phyloP scores from a whole-genome alignment of 2,797 vertebrate species.

The Acanthornis magna region DNA sequence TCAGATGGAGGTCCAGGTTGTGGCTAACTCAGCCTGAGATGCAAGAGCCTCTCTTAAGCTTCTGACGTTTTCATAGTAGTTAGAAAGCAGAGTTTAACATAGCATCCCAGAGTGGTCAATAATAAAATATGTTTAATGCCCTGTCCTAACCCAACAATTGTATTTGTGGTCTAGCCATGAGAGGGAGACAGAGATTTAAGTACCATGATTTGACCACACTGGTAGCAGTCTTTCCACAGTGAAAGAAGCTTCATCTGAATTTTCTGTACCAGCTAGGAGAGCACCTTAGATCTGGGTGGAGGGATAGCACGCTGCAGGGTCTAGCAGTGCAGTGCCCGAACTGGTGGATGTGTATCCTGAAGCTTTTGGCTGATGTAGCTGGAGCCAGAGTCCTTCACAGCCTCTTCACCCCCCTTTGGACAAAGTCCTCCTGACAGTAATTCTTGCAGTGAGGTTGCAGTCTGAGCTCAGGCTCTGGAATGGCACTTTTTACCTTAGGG shows the following conservation, averaged over 20 bases:
- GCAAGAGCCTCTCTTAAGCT: neutral
- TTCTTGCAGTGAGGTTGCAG: neutral
- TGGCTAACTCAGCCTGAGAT: neutral
- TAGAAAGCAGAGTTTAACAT: neutral
- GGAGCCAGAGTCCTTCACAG: neutral
- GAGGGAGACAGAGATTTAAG: conserved; percentile 41
- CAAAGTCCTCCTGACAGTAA: neutral
- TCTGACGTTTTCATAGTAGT: neutral
- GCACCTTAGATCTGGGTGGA: neutral
- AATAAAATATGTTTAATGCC: neutral
- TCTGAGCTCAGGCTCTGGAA: neutral
- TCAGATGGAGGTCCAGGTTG: neutral
- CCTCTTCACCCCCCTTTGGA: neutral
- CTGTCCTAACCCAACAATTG: neutral
- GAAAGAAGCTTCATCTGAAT: neutral
- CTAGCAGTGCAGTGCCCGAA: neutral
- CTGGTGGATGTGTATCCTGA: neutral
- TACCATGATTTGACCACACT: neutral
- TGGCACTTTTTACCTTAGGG: neutral
- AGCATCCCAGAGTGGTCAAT: neutral
- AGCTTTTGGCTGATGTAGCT: neutral
- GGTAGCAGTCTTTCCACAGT: neutral
- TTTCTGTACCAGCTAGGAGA: neutral
- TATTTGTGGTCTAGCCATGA: conserved; percentile 6
- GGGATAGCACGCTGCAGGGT: neutral